phyloP scores from a whole-genome alignment of 2,797 vertebrate genomes.

The Chlorospingus semifuscus region DNA sequence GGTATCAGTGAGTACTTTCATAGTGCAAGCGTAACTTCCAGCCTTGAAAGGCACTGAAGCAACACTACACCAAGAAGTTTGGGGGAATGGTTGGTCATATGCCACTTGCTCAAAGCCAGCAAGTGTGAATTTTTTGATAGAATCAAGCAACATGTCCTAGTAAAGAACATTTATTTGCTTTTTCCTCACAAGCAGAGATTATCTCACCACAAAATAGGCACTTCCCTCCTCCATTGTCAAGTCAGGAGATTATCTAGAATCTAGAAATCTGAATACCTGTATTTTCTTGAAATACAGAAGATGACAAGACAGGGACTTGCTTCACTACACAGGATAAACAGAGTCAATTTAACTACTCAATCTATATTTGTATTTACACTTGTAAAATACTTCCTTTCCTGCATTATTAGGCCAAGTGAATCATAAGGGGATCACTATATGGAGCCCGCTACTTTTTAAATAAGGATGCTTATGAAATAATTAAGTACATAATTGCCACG shows the following conservation, averaged over 20 bases:
- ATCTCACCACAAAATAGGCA: not conserved
- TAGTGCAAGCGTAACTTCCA: not conserved
- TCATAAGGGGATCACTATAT: not conserved
- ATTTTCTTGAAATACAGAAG: not conserved
- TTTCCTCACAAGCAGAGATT: not conserved
- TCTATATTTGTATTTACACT: not conserved
- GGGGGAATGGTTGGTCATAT: fast-evolving
- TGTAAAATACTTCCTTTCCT: not conserved
- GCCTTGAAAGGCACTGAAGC: not conserved
- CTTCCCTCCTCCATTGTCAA: not conserved
- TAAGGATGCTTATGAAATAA: not conserved
- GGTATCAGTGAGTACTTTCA: not conserved
- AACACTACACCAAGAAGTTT: not conserved
- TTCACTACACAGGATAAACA: not conserved
- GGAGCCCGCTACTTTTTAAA: not conserved
- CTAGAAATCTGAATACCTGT: not conserved
- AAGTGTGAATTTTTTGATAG: not conserved
- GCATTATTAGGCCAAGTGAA: not conserved
- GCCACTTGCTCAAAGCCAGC: not conserved
- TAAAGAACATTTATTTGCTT: not conserved
- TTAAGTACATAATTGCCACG: not conserved
- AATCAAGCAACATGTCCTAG: not conserved
- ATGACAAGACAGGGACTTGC: not conserved
- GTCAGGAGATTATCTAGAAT: not conserved
- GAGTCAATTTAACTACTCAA: not conserved